phyloP scores from a whole-genome alignment of 1,140 invertebrate species.

The Laupala kohalensis region DNA sequence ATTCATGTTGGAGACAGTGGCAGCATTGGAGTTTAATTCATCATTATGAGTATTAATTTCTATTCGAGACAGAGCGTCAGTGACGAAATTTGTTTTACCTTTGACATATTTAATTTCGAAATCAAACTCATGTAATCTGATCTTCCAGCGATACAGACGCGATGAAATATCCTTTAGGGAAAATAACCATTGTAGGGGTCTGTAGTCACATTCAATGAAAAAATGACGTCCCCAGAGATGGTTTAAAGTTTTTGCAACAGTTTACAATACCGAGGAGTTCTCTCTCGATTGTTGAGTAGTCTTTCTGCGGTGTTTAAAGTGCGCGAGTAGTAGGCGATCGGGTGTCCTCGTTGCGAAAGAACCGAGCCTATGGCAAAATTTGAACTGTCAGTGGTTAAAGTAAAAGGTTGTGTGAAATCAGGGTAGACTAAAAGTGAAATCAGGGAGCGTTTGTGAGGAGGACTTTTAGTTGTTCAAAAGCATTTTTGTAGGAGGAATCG shows the following conservation, averaged over 20 bases:
- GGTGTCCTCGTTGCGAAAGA: constrained; percentile 18
- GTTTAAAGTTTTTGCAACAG: neutral
- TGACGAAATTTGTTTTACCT: constrained; percentile 20
- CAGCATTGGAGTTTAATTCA: neutral
- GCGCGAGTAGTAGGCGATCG: constrained; percentile 27
- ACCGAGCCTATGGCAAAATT: constrained; percentile 20
- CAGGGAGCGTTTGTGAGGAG: constrained; percentile 15
- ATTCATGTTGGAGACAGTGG: neutral
- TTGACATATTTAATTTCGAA: constrained; percentile 20
- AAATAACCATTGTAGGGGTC: constrained; percentile 17
- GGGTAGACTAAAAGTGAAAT: constrained; percentile 16
- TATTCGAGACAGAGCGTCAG: constrained; percentile 17
- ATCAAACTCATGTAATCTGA: constrained; percentile 18
- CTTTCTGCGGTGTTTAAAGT: constrained; percentile 24
- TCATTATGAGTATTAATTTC: constrained; percentile 11
- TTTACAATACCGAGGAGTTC: neutral
- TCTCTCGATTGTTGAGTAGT: constrained; percentile 25
- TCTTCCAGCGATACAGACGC: constrained; percentile 14
- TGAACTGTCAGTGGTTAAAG: constrained; percentile 20
- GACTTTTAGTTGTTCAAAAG: constrained; percentile 16
- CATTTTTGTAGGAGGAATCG: constrained; percentile 10
- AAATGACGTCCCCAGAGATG: constrained; percentile 17
- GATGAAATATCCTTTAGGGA: constrained; percentile 15
- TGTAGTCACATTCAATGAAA: constrained; percentile 15
- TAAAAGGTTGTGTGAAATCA: constrained; percentile 14